phyloP scores from a whole-genome alignment of 2,113 vertebrate species.

The Myotis davidii region DNA sequence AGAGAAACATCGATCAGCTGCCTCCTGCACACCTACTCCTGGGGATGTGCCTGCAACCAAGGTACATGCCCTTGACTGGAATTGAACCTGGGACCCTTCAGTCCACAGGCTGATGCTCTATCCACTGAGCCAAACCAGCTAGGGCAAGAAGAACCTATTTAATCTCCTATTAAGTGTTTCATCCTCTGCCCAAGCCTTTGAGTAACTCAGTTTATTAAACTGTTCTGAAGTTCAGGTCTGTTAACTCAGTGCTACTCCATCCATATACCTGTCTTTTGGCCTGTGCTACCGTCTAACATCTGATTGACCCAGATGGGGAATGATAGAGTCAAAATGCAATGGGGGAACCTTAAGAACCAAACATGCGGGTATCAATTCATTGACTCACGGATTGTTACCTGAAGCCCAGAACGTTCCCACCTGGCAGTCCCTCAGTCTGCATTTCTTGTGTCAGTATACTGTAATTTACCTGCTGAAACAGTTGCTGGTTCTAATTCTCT shows the following conservation, averaged over 20 bases:
- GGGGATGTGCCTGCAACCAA: too few relatives aligned
- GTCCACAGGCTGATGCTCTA: too few relatives aligned
- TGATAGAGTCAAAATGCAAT: slow-evolving; percentile 61
- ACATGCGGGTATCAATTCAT: slow-evolving; percentile 49
- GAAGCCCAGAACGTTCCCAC: slow-evolving; percentile 58
- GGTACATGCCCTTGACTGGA: too few relatives aligned
- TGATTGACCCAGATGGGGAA: slow-evolving; percentile 47
- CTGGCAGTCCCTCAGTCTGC: slow-evolving; percentile 39
- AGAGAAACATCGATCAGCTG: too few relatives aligned
- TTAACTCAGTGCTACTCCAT: slow-evolving; percentile 7
- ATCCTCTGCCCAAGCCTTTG: slow-evolving; percentile 71
- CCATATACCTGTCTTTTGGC: background rate
- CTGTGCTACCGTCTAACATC: background rate
- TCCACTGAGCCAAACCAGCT: too few relatives aligned
- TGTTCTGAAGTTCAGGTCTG: slow-evolving; percentile 70
- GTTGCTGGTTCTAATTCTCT: slow-evolving; percentile 44
- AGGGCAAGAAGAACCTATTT: slow-evolving; percentile 70
- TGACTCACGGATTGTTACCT: slow-evolving; percentile 58
- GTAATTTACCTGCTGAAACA: background rate
- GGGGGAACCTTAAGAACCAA: slow-evolving; percentile 58
- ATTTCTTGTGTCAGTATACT: background rate
- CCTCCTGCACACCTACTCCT: too few relatives aligned
- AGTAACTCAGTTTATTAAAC: slow-evolving; percentile 77
- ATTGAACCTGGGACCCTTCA: too few relatives aligned
- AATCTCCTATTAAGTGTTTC: slow-evolving; percentile 75